Evolutionary conservation across 2,113 vertebrate genomes (phyloP).

Genomic region (Trichechus manatus): DNA sequence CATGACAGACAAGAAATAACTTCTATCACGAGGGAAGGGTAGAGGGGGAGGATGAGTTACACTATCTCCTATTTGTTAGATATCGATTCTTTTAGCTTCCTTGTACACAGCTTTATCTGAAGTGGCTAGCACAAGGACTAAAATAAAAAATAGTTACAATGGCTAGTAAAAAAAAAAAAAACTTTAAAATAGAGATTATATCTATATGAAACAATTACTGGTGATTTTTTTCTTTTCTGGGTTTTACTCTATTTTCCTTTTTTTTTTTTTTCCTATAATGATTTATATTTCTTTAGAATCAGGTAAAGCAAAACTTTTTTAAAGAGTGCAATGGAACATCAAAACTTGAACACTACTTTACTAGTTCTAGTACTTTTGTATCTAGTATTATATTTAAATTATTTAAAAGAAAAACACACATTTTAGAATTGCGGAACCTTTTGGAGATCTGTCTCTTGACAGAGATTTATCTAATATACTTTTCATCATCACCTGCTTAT

Average conservation of each 20-base stretch:
- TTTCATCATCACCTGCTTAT: slow-evolving; percentile 19
- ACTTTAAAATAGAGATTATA: not conserved
- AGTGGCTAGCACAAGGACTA: not conserved
- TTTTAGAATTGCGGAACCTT: slow-evolving; percentile 15
- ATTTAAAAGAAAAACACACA: not conserved
- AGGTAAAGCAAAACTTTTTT: slow-evolving; percentile 36
- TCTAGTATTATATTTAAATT: slow-evolving; percentile 36
- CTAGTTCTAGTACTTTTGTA: not conserved
- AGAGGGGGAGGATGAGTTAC: not conserved
- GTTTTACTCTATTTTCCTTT: not conserved
- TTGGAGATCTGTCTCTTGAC: slow-evolving; percentile 11
- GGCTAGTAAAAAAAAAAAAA: slow-evolving; percentile 35
- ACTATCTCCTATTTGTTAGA: not conserved
- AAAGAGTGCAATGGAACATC: slow-evolving; percentile 15
- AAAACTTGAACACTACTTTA: slow-evolving; percentile 28
- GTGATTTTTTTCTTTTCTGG: not conserved
- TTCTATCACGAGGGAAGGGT: not conserved
- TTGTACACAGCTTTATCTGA: slow-evolving; percentile 1
- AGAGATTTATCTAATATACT: not conserved
- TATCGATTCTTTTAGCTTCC: slow-evolving; percentile 1
- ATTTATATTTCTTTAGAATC: slow-evolving; percentile 7
- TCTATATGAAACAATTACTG: not conserved
- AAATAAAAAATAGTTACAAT: slow-evolving; percentile 30
- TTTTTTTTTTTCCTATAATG: not conserved
- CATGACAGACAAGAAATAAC: not conserved